These are phyloP conservation scores for Ceyx cyanopectus DNA, from an alignment of 2,113 vertebrate genomes.

Conservation along the genomic window DNA sequence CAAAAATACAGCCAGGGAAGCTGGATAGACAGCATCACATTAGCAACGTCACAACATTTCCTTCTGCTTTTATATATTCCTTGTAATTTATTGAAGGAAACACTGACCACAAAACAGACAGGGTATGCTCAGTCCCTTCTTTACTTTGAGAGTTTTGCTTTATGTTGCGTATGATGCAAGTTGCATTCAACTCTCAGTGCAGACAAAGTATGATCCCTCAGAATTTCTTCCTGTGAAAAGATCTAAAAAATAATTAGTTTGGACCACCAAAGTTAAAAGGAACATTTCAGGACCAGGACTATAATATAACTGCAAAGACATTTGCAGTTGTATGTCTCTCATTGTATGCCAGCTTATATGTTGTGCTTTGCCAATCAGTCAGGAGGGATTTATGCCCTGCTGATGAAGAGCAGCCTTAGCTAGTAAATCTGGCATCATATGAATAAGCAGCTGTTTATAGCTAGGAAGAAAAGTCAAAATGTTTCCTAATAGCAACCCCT, in stretches of 20 bases:
- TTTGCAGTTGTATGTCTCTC: too few relatives aligned
- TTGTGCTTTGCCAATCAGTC: not conserved
- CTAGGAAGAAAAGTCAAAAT: slow-evolving; percentile 22
- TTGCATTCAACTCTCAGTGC: not conserved
- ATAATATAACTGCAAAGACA: not conserved
- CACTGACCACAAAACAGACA: slow-evolving; percentile 12
- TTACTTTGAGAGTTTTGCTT: not conserved
- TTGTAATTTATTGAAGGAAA: slow-evolving; percentile 31
- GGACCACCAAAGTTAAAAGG: not conserved
- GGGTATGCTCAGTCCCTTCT: not conserved
- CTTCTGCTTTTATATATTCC: slow-evolving; percentile 5
- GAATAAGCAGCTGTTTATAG: slow-evolving; percentile 51
- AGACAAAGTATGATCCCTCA: not conserved
- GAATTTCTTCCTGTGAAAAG: not conserved
- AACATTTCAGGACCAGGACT: not conserved
- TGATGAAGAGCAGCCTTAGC: slow-evolving; percentile 51
- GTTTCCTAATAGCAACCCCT: slow-evolving; percentile 16
- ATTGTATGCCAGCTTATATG: not conserved
- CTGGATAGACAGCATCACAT: not conserved
- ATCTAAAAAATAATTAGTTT: not conserved
- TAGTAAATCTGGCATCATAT: slow-evolving; percentile 39
- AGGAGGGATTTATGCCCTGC: slow-evolving; percentile 27
- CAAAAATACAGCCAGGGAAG: not conserved
- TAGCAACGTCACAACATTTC: not conserved
- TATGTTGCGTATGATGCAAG: not conserved